Base-by-base conservation (phyloP, 1,140 invertebrate species). In the Diorhabda carinulata region DNA sequence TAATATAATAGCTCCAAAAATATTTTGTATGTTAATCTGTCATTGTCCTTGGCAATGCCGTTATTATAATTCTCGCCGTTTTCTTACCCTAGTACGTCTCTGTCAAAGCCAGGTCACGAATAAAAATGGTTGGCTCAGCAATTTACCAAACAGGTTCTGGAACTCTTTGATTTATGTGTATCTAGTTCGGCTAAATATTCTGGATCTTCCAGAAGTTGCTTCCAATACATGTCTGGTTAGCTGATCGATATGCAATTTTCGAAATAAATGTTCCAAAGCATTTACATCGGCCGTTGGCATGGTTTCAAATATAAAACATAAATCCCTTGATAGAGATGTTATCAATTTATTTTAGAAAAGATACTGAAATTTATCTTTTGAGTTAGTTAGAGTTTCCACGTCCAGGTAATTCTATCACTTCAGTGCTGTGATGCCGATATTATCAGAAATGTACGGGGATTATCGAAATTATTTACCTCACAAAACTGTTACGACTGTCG, bases 181-280 rank as follows among this genome's bases (percentile, higher is more conserved):
- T 67, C 69, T 68, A 73, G n/a, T 66, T 61, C 61, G 64, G 71
- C 68, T 73, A 74, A 74, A 74, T 74, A 74, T 74, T 74, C 71
- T 65, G 73, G 69, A 73, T 74, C 73, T 67, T 71, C 66, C 63
- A 73, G 57, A 69, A 58, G 60, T 72, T 42, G 60, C 61, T 67
- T 72, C 58, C 66, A 63, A 25, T 40, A 59, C 45, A 45, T 41
- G 47, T 52, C 47, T 52, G 47, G 6, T 8, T n/a, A 8, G 47
- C 47, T 8, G 61, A 67, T 69, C 64, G 64, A 66, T 69, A 66
- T 57, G 47, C 62, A 71, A 57, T 68, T 65, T 64, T 56, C 47
- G 10, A 64, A 65, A 71, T 68, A 68, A 68, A 68, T 68, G 57
- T 61, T 58, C 8, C 57, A 42, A 3, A 41, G 41, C 52, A 6